phyloP scores from a whole-genome alignment of 2,113 vertebrate species.

The Cepphus grylle region DNA sequence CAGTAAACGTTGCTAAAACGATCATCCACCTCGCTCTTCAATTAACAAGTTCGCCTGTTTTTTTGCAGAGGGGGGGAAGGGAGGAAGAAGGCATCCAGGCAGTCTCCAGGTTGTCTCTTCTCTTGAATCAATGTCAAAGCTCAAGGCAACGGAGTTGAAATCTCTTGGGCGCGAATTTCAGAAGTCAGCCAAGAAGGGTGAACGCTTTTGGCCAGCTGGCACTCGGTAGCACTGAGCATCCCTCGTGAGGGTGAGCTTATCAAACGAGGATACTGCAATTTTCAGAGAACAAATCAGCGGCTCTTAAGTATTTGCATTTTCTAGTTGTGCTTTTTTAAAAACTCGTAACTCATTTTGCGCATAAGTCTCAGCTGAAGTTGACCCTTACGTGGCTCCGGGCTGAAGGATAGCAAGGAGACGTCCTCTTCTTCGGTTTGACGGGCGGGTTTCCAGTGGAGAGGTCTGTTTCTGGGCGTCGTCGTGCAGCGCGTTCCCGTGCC shows the following conservation, averaged over 20 bases:
- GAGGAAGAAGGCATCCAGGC: constrained; percentile 54
- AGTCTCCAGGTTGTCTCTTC: constrained; percentile 53
- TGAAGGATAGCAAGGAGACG: constrained; percentile 13
- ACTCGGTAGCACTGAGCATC: constrained; percentile 4
- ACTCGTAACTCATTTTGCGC: constrained; percentile 76
- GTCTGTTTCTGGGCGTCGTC: constrained; percentile 26
- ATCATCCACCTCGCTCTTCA: constrained; percentile 76
- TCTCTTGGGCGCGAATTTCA: not conserved
- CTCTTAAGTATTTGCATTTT: constrained; percentile 68
- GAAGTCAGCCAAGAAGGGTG: constrained; percentile 16
- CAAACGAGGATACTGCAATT: constrained; percentile 76
- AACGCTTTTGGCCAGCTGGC: constrained; percentile 22
- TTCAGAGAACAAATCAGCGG: constrained; percentile 68
- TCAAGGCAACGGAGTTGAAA: not conserved
- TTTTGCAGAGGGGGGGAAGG: constrained; percentile 63
- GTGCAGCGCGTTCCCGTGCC: constrained; percentile 20
- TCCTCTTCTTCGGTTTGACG: constrained; percentile 19
- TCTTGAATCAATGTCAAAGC: not conserved
- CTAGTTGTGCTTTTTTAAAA: constrained; percentile 28
- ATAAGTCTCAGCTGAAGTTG: constrained; percentile 64
- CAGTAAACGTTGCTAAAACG: constrained; percentile 74
- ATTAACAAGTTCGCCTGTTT: constrained; percentile 61
- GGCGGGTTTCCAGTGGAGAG: constrained; percentile 16
- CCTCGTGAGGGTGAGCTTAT: constrained; percentile 41
- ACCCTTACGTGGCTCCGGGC: constrained; percentile 33